Percentiles rank a stretch among this genome's conserved stretches.
Evolutionary conservation across 2,797 vertebrate genomes (phyloP).

Genomic region (Neosalanx taihuensis): DNA sequence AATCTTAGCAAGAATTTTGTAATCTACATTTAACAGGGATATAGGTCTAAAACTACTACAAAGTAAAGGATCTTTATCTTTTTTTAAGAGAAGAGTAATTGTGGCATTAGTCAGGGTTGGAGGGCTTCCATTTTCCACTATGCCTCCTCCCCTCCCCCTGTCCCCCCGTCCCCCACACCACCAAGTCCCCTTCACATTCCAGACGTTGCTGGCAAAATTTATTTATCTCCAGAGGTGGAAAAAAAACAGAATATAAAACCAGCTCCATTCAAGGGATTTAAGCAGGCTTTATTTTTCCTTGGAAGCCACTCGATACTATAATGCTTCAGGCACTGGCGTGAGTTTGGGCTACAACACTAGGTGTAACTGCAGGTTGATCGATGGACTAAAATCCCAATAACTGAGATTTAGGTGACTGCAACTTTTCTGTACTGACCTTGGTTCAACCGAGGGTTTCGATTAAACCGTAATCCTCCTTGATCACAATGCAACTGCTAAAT

Average conservation of each 20-base stretch:
- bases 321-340: slow-evolving; percentile 18
- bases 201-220: slow-evolving; percentile 31
- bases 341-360: slow-evolving; percentile 18
- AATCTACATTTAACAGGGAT: too few relatives aligned
- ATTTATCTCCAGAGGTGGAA: slow-evolving; percentile 38
- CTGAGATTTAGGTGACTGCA: not conserved
- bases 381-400: not conserved
- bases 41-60: too few relatives aligned
- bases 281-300: slow-evolving; percentile 9
- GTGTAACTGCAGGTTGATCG: not conserved
- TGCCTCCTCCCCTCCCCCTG: slow-evolving; percentile 1
- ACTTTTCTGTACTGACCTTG: slow-evolving; percentile 9
- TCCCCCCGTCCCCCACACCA: not conserved
- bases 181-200: slow-evolving; percentile 24
- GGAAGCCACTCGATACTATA: slow-evolving; percentile 17
- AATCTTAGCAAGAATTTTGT: too few relatives aligned
- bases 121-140: slow-evolving; percentile 3
- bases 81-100: too few relatives aligned
- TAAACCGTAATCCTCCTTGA: slow-evolving; percentile 11
- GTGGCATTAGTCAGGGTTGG: too few relatives aligned
- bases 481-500: slow-evolving; percentile 14
- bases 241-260: slow-evolving; percentile 35
- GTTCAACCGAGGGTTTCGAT: slow-evolving; percentile 7
- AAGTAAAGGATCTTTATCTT: too few relatives aligned
- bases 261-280: slow-evolving; percentile 24